Base-by-base conservation (phyloP, 92 coral and sea anemone genomes). In the Epizoanthus fatuus region DNA sequence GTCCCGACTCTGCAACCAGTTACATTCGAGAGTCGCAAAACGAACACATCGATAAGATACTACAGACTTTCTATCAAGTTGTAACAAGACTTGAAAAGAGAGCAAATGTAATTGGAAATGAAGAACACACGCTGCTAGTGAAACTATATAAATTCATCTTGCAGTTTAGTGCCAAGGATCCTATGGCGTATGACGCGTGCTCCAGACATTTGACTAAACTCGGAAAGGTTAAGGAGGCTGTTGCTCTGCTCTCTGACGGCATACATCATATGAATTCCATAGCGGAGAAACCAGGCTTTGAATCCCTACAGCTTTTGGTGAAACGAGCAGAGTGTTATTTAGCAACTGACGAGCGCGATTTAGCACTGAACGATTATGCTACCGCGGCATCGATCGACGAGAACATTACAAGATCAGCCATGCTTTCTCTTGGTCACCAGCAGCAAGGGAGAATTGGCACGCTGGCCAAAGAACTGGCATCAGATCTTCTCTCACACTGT, bases 251-350 rank as follows among this genome's bases (percentile, higher is more conserved):
- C 17, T 94, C 98, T 3, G 98, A 91, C 45, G 93, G 90, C 37
- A 84, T 91, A 44, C 83, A 45, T 42, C 75, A 68, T 55, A 20
- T 83, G 74, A 81, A 51, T 9, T 72, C 81, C 12, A 70, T 51
- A 22, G 63, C 78, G 22, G 84, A 80, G 7, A 72, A 32, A 59
- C 51, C 51, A 10, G 73, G 62, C 22, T n/a, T 38, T 9, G 89
- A 76, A 19, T 58, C 83, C 20, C 14, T 89, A 49, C 88, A 72
- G 57, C 70, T 94, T 57, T 35, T 89, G 37, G 70, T 92, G 47
- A 87, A 91, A 60, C 81, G 98, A 39, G 95, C 98, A 8, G 88
- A 80, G 64, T 84, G 95, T 51, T 93, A 94, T 79, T 78, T 94
- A 19, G 79, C 76, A 56, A 87, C 90, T 14, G 88, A 83, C 6